Conservation (phyloP, 2,113 vertebrate species). For the Brachypteracias leptosomus region DNA sequence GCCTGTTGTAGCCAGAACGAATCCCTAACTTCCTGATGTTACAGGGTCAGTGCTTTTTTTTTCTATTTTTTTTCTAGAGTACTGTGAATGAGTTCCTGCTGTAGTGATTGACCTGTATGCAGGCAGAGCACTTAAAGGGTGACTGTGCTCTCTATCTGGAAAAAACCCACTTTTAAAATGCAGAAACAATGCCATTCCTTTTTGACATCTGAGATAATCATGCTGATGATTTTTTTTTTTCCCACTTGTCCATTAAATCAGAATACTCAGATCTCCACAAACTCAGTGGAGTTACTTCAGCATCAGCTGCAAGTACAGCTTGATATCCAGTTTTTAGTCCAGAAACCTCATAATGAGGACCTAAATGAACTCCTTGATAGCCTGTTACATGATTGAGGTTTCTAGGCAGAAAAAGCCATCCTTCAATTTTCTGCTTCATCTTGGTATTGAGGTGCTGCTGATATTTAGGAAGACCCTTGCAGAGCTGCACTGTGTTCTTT, state of each 20-base stretch:
- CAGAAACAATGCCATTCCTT: not conserved
- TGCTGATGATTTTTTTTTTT: not conserved
- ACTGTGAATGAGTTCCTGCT: not conserved
- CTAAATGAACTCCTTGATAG: not conserved
- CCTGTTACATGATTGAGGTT: not conserved
- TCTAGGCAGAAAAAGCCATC: not conserved
- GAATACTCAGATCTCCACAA: not conserved
- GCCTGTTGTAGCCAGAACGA: not conserved
- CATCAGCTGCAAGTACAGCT: not conserved
- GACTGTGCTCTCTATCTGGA: not conserved
- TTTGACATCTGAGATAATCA: not conserved
- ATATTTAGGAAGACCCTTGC: not conserved
- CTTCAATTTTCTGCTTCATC: not conserved
- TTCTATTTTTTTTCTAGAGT: not conserved
- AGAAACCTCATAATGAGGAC: not conserved
- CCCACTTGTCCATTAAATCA: no score
- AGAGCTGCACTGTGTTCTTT: not conserved
- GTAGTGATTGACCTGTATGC: not conserved
- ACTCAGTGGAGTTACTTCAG: not conserved
- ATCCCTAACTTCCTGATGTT: not conserved
- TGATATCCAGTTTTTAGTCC: no score
- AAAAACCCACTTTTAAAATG: not conserved
- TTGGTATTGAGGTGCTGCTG: not conserved
- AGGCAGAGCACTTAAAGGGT: not conserved
- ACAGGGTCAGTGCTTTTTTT: not conserved